A percentile compares a stretch with the other conserved stretches of the same genome.
Conservation (phyloP, 2,888 invertebrate species). For the Agrotis puta region DNA sequence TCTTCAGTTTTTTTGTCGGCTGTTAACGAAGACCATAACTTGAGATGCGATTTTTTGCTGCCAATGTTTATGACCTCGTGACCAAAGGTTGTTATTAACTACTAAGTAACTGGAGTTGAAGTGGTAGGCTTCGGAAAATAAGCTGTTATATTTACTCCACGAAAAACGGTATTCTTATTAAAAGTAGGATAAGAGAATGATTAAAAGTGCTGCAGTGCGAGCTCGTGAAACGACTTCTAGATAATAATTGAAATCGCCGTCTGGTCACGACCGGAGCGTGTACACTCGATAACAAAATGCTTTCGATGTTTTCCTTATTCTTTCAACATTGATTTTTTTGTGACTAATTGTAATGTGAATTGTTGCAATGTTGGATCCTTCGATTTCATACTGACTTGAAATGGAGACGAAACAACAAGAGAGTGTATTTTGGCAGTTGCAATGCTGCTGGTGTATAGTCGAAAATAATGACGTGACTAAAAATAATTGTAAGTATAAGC, state of each 20-base stretch:
- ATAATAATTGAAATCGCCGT: constrained; percentile 90
- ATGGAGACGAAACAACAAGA: background rate
- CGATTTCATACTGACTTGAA: too few relatives aligned
- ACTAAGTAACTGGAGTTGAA: constrained; percentile 50
- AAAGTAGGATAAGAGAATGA: constrained; percentile 83
- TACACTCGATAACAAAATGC: constrained; percentile 75
- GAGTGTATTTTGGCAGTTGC: background rate
- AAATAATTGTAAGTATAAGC: background rate
- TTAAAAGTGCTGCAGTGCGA: constrained; percentile 84
- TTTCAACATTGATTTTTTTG: constrained; percentile 10
- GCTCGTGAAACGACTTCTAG: constrained; percentile 87
- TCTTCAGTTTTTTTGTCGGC: constrained; percentile 55
- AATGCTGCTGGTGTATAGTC: background rate
- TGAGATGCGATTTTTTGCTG: constrained; percentile 53
- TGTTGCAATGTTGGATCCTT: background rate
- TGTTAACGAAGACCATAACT: constrained; percentile 60
- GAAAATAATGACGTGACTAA: background rate
- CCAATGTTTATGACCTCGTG: constrained; percentile 31
- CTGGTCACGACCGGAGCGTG: constrained; percentile 87
- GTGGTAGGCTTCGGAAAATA: constrained; percentile 47
- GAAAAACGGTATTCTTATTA: constrained; percentile 77
- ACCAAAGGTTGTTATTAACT: constrained; percentile 44
- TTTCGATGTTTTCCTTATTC: constrained; percentile 57
- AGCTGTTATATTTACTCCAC: constrained; percentile 64
- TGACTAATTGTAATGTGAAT: background rate